Base-by-base conservation (phyloP, 2,113 vertebrate genomes). In the Indri indri region DNA sequence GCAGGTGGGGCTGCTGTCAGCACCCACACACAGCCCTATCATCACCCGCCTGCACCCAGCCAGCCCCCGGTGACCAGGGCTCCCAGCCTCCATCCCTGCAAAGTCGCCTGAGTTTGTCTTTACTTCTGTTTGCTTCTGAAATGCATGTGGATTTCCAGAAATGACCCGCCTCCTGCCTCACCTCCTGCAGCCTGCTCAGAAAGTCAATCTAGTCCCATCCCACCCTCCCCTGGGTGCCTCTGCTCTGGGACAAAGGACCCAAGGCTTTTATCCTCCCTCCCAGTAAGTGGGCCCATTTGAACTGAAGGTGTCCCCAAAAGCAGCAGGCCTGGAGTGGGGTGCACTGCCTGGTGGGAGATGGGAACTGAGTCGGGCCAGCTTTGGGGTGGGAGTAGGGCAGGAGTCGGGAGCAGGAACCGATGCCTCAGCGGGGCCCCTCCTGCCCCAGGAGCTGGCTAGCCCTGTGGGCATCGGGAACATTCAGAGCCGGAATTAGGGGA, bases 41-140 rank as follows among this genome's bases (percentile, higher is more conserved):
- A 89, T 85, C 79, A 85, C 88, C 87, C 2, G 0, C 54, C 59
- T 47, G 82, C 50, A 30, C 89, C 85, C 2, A 18, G 71, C 88
- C 86, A 34, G 84, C 74, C 93, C 17, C 9, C 23, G 66, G 34
- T 45, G 92, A 27, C 84, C 42, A 22, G 20, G 2, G 71, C 32
- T 63, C 66, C 71, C 50, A 50, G n/a, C 93, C 40, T 32, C n/a
- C 27, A 27, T 13, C 82, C 86, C 92, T 37, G 42, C 93, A 92
- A 82, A 82, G 90, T 79, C 95, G 96, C 97, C 86, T 80, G 85
- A 22, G 20, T 91, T 96, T 91, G 95, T 96, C 97, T 97, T 93
- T 73, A 94, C 73, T 74, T 89, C 83, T 70, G 13, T 93, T 88
- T 57, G 74, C 54, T 87, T 93, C 93, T 66, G 87, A 83, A 95